Percentiles rank a stretch among this genome's conserved stretches.
Evolutionary conservation across 1,140 invertebrate genomes (phyloP).

Genomic region (Hermetia illucens): DNA sequence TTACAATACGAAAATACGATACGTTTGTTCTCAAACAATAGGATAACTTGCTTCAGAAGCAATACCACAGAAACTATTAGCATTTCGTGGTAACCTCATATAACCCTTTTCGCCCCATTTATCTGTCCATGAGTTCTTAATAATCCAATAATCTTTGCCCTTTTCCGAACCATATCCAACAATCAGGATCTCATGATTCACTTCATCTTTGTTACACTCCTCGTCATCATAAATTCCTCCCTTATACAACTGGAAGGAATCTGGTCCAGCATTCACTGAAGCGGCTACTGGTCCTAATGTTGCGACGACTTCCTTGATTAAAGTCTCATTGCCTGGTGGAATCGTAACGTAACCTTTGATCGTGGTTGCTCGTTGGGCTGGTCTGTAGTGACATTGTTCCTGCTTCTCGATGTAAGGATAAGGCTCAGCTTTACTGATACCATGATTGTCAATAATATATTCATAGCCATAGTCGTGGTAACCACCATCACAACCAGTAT

Average conservation of each 20-base stretch:
- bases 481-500: conserved; percentile 55
- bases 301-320: conserved; percentile 58
- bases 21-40: conserved; percentile 19
- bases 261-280: conserved; percentile 65
- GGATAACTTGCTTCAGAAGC: conserved; percentile 26
- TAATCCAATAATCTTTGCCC: conserved; percentile 57
- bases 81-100: conserved; percentile 49
- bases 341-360: conserved; percentile 51
- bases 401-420: conserved; percentile 36
- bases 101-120: conserved; percentile 60
- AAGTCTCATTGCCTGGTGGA: conserved; percentile 46
- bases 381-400: conserved; percentile 43
- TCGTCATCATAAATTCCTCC: conserved; percentile 44
- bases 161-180: conserved; percentile 42
- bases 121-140: conserved; percentile 64
- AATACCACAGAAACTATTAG: conserved; percentile 54
- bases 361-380: conserved; percentile 39
- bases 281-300: conserved; percentile 61
- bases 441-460: conserved; percentile 42
- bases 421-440: conserved; percentile 40
- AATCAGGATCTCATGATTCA: conserved; percentile 42
- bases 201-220: conserved; percentile 30
- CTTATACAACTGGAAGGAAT: conserved; percentile 65
- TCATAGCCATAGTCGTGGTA: conserved; percentile 45
- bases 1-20: no score